Conservation (phyloP, 2,888 invertebrate species). For the Tethea ocularis region DNA sequence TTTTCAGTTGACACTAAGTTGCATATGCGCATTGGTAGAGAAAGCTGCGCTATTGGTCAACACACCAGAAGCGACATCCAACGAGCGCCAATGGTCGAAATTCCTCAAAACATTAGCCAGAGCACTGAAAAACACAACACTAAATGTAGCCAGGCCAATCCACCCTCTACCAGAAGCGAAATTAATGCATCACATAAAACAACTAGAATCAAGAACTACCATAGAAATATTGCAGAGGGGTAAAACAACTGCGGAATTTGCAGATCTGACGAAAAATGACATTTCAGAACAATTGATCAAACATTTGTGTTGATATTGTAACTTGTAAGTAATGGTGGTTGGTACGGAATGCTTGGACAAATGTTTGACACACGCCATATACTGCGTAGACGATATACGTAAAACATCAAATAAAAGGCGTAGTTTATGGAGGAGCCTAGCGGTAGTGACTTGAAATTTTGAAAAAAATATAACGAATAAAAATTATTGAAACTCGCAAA, state of each 20-base stretch:
- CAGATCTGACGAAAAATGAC: constrained; percentile 65
- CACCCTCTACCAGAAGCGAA: constrained; percentile 51
- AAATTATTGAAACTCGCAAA: no score
- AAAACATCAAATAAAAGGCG: no score
- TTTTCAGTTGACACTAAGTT: constrained; percentile 69
- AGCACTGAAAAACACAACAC: constrained; percentile 62
- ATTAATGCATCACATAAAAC: constrained; percentile 58
- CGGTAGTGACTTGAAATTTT: no score
- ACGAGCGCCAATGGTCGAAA: constrained; percentile 80
- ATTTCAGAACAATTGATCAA: constrained; percentile 62
- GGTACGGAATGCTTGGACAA: neutral
- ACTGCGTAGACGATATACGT: neutral
- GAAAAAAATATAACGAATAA: no score
- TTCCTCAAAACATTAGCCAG: constrained; percentile 81
- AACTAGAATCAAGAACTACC: constrained; percentile 65
- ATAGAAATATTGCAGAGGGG: constrained; percentile 75
- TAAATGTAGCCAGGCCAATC: constrained; percentile 59
- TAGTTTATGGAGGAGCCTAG: no score
- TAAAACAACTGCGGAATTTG: constrained; percentile 64
- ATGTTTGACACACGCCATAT: neutral
- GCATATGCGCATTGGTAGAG: constrained; percentile 68
- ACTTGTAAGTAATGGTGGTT: constrained; percentile 10
- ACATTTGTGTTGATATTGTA: constrained; percentile 65
- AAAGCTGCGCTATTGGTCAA: constrained; percentile 59
- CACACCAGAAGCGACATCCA: constrained; percentile 70